phyloP scores from a whole-genome alignment of 2,888 invertebrate genomes.

The Biston betularia region DNA sequence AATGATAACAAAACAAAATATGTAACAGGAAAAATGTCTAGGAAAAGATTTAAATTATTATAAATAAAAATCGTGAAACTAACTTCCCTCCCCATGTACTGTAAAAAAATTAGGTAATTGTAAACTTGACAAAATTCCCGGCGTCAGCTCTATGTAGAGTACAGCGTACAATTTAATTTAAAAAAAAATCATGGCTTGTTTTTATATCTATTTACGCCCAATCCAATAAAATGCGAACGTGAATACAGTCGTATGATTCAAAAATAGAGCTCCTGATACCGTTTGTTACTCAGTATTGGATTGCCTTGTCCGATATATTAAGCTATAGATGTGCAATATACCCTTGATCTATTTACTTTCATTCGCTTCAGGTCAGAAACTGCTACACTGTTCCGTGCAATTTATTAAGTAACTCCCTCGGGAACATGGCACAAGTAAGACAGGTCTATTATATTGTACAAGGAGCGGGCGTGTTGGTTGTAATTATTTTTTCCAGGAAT shows the following conservation, averaged over 20 bases:
- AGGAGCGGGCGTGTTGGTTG: conserved; percentile 32
- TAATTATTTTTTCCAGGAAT: conserved; percentile 31
- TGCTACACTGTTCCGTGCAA: conserved; percentile 46
- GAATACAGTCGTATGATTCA: background rate
- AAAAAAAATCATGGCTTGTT: too few relatives aligned
- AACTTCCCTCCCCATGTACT: too few relatives aligned
- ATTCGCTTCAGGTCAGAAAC: conserved; percentile 36
- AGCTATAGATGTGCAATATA: conserved; percentile 14
- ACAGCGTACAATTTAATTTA: too few relatives aligned
- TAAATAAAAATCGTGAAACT: too few relatives aligned
- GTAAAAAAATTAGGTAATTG: too few relatives aligned
- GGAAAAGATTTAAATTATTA: too few relatives aligned
- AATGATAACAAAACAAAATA: too few relatives aligned
- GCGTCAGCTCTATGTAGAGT: too few relatives aligned
- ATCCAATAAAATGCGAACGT: too few relatives aligned
- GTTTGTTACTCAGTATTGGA: conserved; percentile 21
- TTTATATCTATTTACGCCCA: too few relatives aligned
- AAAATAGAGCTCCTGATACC: conserved; percentile 10
- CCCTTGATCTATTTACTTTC: conserved; percentile 23
- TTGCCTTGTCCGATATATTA: conserved; percentile 11
- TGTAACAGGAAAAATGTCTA: too few relatives aligned
- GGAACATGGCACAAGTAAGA: conserved; percentile 40
- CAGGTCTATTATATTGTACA: conserved; percentile 49
- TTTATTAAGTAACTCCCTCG: conserved; percentile 50
- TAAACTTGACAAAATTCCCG: too few relatives aligned